Evolutionary conservation across 1,140 invertebrate species (phyloP).

Genomic region (Zaprionus inermis): DNA sequence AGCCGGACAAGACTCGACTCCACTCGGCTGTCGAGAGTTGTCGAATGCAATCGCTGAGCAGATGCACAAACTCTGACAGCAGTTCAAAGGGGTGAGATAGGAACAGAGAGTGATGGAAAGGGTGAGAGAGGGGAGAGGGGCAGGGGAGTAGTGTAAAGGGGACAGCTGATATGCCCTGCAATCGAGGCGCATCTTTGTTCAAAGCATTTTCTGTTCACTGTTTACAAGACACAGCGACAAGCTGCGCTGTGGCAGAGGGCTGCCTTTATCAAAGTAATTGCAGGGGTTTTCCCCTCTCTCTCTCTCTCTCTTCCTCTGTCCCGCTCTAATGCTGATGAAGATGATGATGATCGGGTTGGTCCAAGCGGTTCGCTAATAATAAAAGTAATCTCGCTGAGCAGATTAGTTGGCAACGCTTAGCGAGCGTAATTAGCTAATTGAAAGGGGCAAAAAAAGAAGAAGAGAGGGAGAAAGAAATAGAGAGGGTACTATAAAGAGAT

Average conservation of each 20-base stretch:
- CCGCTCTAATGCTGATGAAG: conserved; percentile 9
- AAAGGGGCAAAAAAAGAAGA: conserved; percentile 9
- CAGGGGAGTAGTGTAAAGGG: neutral
- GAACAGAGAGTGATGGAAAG: neutral
- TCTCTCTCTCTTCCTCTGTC: neutral
- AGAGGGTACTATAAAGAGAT: neutral
- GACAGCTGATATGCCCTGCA: conserved; percentile 20
- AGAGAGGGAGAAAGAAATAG: neutral
- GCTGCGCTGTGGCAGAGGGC: neutral
- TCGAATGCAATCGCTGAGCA: conserved; percentile 23
- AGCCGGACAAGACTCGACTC: conserved; percentile 27
- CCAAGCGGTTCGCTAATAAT: conserved; percentile 14
- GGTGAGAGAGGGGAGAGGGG: neutral
- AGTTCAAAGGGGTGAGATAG: conserved; percentile 45
- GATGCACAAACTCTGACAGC: conserved; percentile 73
- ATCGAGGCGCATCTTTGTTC: conserved; percentile 40
- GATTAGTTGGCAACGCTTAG: conserved; percentile 21
- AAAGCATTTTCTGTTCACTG: conserved; percentile 5
- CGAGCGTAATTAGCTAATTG: conserved; percentile 45
- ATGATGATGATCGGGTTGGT: conserved; percentile 18
- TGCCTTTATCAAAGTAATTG: conserved; percentile 46
- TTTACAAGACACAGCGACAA: conserved; percentile 7
- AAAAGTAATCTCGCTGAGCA: conserved; percentile 28
- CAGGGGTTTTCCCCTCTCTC: neutral
- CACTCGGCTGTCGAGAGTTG: conserved; percentile 1